These are phyloP conservation scores for Alethe diademata DNA, from an alignment of 2,113 vertebrate genomes.

Conservation along the genomic window DNA sequence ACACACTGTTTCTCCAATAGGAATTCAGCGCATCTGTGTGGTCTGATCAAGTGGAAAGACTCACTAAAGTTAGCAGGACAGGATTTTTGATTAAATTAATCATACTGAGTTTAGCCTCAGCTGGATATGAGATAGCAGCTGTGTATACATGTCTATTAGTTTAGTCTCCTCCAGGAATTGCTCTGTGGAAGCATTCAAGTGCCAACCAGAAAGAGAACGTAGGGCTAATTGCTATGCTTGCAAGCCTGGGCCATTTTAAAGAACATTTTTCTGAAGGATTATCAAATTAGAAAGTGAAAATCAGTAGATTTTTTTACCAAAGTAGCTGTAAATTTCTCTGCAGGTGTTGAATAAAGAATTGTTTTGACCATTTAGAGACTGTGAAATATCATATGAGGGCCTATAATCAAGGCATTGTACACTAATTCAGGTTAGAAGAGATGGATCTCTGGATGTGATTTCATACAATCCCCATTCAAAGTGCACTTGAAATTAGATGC, in stretches of 20 bases:
- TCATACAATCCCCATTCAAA: background rate
- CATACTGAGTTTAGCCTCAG: conserved; percentile 28
- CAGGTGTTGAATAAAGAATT: background rate
- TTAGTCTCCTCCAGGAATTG: conserved; percentile 30
- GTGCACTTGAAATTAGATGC: background rate
- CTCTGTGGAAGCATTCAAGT: conserved; percentile 24
- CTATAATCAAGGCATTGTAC: background rate
- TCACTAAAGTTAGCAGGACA: conserved; percentile 8
- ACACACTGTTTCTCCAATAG: conserved; percentile 51
- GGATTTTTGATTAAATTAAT: conserved; percentile 58
- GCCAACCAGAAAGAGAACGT: background rate
- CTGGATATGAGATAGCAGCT: conserved; percentile 46
- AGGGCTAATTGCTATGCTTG: conserved; percentile 33
- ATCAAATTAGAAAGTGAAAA: background rate
- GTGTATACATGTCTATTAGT: conserved; percentile 38
- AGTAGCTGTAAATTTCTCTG: background rate
- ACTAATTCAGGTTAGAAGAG: background rate
- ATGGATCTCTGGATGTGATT: background rate
- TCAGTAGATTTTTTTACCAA: background rate
- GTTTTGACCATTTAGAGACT: background rate
- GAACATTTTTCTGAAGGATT: background rate
- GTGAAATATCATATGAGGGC: background rate
- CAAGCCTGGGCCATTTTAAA: background rate
- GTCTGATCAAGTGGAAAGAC: conserved; percentile 30
- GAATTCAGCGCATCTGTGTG: conserved; percentile 53